Base-by-base conservation (phyloP, 2,797 vertebrate species). In the Mareca penelope region DNA sequence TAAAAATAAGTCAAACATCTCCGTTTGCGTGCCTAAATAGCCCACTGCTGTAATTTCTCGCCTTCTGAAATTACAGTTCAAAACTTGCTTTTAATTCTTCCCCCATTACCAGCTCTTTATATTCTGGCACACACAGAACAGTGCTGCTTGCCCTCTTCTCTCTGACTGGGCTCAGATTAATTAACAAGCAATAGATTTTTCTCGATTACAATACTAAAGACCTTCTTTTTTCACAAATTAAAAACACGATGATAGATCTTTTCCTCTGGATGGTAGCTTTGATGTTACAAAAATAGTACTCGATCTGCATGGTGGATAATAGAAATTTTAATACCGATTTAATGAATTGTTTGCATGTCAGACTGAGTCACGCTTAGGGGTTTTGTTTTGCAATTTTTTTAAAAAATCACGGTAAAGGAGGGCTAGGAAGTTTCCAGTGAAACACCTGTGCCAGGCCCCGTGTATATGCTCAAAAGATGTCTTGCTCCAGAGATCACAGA, bases 11-110 rank as follows among this genome's bases (percentile, higher is more conserved):
- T 12, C 72, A 53, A 76, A 61, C 13, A 13, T 68, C 85, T 91
- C 91, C 3, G 3, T 88, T 24, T 71, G 55, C 2, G 1, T 85
- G 55, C 70, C 83, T 81, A 31, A 94, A 86, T 22, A 94, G 44
- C 57, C 23, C 31, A 11, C 10, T 79, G 56, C 63, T 83, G 40
- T 79, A 52, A 85, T 44, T 31, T 88, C 72, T 85, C 0, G 0
- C 80, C 57, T 85, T 75, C 65, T 85, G 88, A 90, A 84, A 87
- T 89, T 50, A 89, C 69, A 88, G 61, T 76, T 85, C 85, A 90
- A 90, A 88, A 90, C 31, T 29, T 2, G 3, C 53, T 83, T 89
- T 80, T 55, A 6, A 52, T n/a, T 2, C 0, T 26, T 23, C 42
- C 28, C 42, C 48, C 33, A 37, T 64, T 68, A 67, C 35, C 52